Evolutionary conservation across 2,888 invertebrate genomes (phyloP).

Genomic region (Zeuzera pyrina): DNA sequence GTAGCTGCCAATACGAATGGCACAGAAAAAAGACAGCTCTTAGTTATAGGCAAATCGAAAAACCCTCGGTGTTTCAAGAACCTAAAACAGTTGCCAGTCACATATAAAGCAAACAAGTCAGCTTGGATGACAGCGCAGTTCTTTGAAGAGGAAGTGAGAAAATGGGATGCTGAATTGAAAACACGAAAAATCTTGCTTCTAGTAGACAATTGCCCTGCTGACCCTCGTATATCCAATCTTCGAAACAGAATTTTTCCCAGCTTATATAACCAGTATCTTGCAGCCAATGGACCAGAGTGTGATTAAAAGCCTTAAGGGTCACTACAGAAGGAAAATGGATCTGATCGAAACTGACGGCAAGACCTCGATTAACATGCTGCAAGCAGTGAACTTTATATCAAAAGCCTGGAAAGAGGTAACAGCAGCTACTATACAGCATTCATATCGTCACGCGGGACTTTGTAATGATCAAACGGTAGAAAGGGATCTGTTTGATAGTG

Average conservation of each 20-base stretch:
- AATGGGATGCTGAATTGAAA: conserved; percentile 20
- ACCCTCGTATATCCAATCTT: conserved; percentile 17
- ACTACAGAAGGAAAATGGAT: conserved; percentile 22
- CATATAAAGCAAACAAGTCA: conserved; percentile 17
- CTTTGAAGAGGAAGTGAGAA: conserved; percentile 19
- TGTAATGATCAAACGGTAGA: too few species aligned
- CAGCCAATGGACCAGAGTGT: conserved; percentile 25
- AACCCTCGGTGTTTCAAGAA: conserved; percentile 29
- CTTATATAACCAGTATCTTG: conserved; percentile 24
- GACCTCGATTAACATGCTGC: conserved; percentile 20
- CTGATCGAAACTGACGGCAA: conserved; percentile 20
- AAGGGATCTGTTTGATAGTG: conserved; percentile 12
- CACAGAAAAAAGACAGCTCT: conserved; percentile 25
- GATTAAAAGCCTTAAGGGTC: conserved; percentile 21
- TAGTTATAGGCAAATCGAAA: conserved; percentile 29
- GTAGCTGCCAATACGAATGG: conserved; percentile 25
- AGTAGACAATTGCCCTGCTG: conserved; percentile 24
- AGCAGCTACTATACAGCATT: conserved; percentile 12
- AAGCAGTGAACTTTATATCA: conserved; percentile 15
- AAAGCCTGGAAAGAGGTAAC: conserved; percentile 12
- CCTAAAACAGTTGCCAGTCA: conserved; percentile 23
- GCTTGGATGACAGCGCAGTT: conserved; percentile 23
- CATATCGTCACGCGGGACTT: conserved; percentile 12
- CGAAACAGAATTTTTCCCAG: conserved; percentile 26
- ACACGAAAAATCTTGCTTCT: conserved; percentile 23